These are phyloP conservation scores for Coreoperca whiteheadi DNA, from an alignment of 2,113 vertebrate species.

Conservation along the genomic window DNA sequence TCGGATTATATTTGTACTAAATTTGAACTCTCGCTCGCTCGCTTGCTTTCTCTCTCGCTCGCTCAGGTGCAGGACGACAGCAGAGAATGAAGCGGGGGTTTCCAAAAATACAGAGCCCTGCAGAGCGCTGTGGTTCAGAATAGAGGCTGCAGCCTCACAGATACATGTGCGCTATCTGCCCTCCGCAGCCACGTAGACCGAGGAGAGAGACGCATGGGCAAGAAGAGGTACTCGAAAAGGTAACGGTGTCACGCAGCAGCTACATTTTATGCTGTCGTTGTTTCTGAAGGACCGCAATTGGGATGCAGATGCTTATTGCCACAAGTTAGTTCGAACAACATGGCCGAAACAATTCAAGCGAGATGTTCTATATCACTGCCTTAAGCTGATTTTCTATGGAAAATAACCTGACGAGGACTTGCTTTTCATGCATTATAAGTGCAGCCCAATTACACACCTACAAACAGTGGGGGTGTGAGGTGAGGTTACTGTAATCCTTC, in stretches of 20 bases:
- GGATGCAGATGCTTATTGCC: neutral
- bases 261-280: neutral
- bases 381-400: neutral
- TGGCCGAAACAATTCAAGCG: neutral
- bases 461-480: neutral
- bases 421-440: neutral
- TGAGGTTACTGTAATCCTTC: neutral
- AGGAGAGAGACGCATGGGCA: conserved; percentile 5
- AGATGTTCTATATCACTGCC: neutral
- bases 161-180: conserved; percentile 13
- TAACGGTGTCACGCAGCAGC: neutral
- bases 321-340: neutral
- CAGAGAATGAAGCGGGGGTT: conserved; percentile 39
- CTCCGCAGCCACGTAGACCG: conserved; percentile 54
- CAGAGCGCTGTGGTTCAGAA: conserved; percentile 20
- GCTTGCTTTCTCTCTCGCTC: too few species aligned
- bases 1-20: conserved; percentile 24
- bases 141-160: conserved; percentile 22
- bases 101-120: conserved; percentile 68
- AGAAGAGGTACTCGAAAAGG: neutral
- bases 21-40: neutral
- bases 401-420: neutral
- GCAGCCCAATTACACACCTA: neutral
- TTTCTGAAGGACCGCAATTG: neutral
- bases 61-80: conserved; percentile 34